These are phyloP conservation scores for Blastomussa wellsi DNA, from an alignment of 92 coral and sea anemone species.

Conservation along the genomic window DNA sequence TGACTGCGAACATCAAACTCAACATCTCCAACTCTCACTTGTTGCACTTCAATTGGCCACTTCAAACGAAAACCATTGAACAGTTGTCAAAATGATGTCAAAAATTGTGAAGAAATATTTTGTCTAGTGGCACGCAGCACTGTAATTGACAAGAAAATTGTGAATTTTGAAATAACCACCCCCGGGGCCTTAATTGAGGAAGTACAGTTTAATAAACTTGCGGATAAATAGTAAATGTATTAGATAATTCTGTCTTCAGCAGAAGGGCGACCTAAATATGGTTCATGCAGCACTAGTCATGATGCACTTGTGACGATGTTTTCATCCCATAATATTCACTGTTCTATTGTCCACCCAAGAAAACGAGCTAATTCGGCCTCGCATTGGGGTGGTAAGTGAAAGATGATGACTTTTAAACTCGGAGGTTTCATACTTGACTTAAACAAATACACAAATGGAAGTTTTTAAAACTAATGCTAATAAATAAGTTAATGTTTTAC, in stretches of 20 bases:
- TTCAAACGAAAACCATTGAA: no score
- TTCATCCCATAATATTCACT: slow-evolving; percentile 54
- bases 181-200: neutral
- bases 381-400: slow-evolving; percentile 35
- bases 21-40: no score
- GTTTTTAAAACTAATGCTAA: neutral
- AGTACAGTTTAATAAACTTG: neutral
- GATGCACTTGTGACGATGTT: slow-evolving; percentile 44
- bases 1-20: no score
- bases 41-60: no score
- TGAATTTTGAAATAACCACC: neutral
- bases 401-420: neutral
- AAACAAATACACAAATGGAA: neutral
- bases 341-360: slow-evolving; percentile 66
- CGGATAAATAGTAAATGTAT: neutral
- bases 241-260: slow-evolving; percentile 31
- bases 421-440: neutral
- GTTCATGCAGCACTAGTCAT: slow-evolving; percentile 17
- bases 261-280: slow-evolving; percentile 31
- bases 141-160: neutral
- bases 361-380: slow-evolving; percentile 35
- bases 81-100: no score
- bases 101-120: no score
- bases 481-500: neutral
- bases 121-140: no score